Evolutionary conservation across 2,888 invertebrate species (phyloP).

Genomic region (Odiellus spinosus): DNA sequence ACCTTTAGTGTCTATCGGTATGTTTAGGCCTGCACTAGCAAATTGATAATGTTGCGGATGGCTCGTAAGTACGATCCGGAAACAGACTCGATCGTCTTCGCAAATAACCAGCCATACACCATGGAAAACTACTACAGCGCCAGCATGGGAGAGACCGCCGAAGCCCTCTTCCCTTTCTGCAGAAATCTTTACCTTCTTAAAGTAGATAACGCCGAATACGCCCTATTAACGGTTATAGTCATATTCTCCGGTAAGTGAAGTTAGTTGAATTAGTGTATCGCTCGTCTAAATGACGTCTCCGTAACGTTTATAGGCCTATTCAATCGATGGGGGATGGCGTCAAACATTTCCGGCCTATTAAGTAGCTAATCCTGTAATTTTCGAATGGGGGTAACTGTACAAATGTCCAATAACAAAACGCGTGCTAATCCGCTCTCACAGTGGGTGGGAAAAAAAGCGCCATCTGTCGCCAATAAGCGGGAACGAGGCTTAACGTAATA

Average conservation of each 20-base stretch:
- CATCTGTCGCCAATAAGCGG: too few species aligned
- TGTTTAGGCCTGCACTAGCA: constrained; percentile 76
- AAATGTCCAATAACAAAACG: too few species aligned
- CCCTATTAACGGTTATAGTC: constrained; percentile 86
- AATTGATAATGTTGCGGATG: constrained; percentile 95
- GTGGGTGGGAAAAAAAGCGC: too few species aligned
- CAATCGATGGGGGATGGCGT: too few species aligned
- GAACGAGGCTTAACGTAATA: too few species aligned
- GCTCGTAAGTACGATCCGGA: constrained; percentile 83
- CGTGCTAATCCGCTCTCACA: too few species aligned
- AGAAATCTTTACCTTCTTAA: constrained; percentile 85
- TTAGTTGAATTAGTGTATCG: too few species aligned
- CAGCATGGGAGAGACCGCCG: constrained; percentile 85
- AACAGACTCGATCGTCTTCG: constrained; percentile 86
- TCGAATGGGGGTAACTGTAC: too few species aligned
- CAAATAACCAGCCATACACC: constrained; percentile 89
- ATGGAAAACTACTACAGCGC: constrained; percentile 85
- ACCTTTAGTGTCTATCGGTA: not conserved
- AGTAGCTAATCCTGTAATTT: too few species aligned
- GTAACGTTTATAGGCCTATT: too few species aligned
- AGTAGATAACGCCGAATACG: constrained; percentile 94
- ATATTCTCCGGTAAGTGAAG: constrained; percentile 72
- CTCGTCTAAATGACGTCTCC: not conserved
- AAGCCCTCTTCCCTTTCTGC: constrained; percentile 86
- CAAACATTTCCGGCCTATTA: too few species aligned